phyloP scores from a whole-genome alignment of 2,797 vertebrate species.

The Microcaecilia unicolor region DNA sequence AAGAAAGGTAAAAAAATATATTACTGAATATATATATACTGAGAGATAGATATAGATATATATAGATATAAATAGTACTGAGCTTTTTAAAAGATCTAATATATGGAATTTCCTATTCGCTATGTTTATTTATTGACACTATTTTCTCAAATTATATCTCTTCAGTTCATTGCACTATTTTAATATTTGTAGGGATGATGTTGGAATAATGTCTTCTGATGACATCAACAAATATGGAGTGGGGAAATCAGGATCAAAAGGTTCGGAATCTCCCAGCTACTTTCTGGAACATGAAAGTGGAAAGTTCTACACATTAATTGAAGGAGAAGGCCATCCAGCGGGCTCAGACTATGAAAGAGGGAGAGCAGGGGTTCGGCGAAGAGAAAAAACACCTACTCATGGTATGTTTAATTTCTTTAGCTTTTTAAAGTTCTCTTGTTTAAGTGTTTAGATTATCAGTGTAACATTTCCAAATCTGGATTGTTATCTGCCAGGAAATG shows the following conservation, averaged over 20 bases:
- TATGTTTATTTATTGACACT: no score
- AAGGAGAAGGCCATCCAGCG: slow-evolving; percentile 60
- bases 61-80: no score
- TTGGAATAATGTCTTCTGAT: slow-evolving; percentile 79
- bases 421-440: not conserved
- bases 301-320: slow-evolving; percentile 78
- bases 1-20: no score
- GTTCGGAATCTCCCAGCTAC: slow-evolving; percentile 77
- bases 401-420: slow-evolving; percentile 47
- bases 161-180: no score
- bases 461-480: no score
- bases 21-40: no score
- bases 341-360: slow-evolving; percentile 69
- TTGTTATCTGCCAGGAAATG: no score
- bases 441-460: not conserved
- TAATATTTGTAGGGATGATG: slow-evolving; percentile 60
- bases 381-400: slow-evolving; percentile 81
- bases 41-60: no score
- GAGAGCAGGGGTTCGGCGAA: slow-evolving; percentile 71
- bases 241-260: slow-evolving; percentile 68
- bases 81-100: no score
- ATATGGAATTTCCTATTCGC: no score
- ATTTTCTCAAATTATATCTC: not conserved
- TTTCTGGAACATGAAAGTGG: slow-evolving; percentile 80
- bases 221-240: slow-evolving; percentile 79